A percentile compares a stretch with the other conserved stretches of the same genome.
Evolutionary conservation across 1,140 invertebrate genomes (phyloP).

Genomic region (Planococcus citri): DNA sequence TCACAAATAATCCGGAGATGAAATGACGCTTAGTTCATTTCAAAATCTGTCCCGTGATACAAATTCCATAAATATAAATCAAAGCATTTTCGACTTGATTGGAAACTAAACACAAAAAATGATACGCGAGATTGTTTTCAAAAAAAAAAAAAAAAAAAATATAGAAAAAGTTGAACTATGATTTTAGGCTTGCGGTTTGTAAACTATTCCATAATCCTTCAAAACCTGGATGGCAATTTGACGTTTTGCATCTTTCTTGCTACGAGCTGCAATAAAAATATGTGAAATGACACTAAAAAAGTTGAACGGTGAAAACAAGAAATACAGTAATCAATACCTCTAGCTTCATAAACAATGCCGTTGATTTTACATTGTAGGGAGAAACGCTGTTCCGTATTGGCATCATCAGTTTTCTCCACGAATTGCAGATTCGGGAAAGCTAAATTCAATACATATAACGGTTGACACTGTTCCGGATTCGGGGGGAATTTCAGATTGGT

Average conservation of each 20-base stretch:
- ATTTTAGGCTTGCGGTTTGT: not conserved
- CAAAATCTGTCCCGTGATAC: too few species aligned
- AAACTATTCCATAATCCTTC: not conserved
- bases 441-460: slow-evolving; percentile 1
- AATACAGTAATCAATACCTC: not conserved
- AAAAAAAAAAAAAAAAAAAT: too few species aligned
- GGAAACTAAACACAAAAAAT: not conserved
- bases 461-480: not conserved
- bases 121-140: not conserved
- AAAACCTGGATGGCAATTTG: slow-evolving; percentile 1
- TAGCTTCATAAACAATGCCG: slow-evolving; percentile 5
- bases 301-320: not conserved
- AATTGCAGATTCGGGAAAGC: not conserved
- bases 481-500: not conserved
- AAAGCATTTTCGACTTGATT: not conserved
- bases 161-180: not conserved
- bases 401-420: not conserved
- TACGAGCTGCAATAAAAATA: not conserved
- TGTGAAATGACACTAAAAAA: not conserved
- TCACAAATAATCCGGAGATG: too few species aligned
- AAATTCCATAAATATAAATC: not conserved
- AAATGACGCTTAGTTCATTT: too few species aligned
- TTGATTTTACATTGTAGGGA: slow-evolving; percentile 3
- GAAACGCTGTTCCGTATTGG: not conserved
- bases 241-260: slow-evolving; percentile 9